Conservation (phyloP, 2,113 vertebrate genomes). For the Pristiophorus japonicus region DNA sequence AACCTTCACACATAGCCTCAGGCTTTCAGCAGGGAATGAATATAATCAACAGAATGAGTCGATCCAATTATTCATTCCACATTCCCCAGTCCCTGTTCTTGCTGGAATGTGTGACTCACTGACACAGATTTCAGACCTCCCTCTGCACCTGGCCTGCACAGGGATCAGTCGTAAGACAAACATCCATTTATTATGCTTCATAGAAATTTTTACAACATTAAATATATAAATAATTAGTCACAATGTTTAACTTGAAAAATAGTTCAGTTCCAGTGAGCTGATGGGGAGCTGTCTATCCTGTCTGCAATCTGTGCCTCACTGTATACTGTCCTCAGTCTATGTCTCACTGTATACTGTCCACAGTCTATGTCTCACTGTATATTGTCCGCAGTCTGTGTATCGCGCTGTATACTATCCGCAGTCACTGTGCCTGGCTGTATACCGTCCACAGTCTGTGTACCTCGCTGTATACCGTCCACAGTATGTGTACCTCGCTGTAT, state of each 20-base stretch:
- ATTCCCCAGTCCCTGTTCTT: neutral
- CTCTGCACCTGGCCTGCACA: neutral
- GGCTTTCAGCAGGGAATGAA: neutral
- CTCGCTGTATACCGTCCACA: too few relatives aligned
- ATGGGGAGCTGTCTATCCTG: too few relatives aligned
- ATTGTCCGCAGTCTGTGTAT: too few relatives aligned
- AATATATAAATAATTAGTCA: constrained; percentile 36
- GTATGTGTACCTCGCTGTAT: too few relatives aligned
- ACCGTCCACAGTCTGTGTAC: too few relatives aligned
- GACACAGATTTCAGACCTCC: neutral
- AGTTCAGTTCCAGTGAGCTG: neutral
- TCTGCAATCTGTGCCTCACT: too few relatives aligned
- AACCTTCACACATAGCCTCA: neutral
- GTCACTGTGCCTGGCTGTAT: too few relatives aligned
- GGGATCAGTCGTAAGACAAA: neutral
- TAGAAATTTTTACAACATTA: constrained; percentile 25
- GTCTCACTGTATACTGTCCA: too few relatives aligned
- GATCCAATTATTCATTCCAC: neutral
- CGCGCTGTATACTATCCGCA: neutral
- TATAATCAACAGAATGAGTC: neutral
- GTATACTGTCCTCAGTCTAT: neutral
- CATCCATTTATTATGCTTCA: neutral
- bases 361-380: too few relatives aligned
- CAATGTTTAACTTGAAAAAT: neutral
- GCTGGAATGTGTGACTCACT: constrained; percentile 21